Base-by-base conservation (phyloP, 1,140 invertebrate genomes). In the Ectropis grisescens region DNA sequence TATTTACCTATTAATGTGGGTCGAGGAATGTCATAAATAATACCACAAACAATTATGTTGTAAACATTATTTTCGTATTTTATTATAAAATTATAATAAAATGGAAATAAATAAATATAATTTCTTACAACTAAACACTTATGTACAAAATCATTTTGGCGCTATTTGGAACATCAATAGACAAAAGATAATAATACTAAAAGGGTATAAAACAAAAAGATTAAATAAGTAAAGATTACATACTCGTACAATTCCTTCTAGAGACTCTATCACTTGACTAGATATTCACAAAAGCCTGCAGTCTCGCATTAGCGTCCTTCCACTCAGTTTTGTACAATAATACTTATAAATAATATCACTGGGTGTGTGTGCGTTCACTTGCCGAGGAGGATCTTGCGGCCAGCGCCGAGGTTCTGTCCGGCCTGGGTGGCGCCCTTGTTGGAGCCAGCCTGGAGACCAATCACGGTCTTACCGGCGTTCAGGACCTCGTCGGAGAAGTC, bases 361-460 rank as follows among this genome's bases (percentile, higher is more conserved):
- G 66, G 48, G 33, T 46, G 34, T 31, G 42, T 30, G 28, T 24
- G 30, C 41, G 42, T 68, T 89, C 88, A 94, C 87, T 95, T 94
- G 84, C 92, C 92, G 56, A 94, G 86, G 47, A 95, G 84, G 78
- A 94, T 94, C 80, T 94, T 94, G 67, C 93, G 88, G 41, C 91
- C 91, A 49, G 96, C 97, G 33, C 97, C 97, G 37, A 98, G 89
- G 76, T 91, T 98, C 70, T 94, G 90, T 2, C 97, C 97, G 26
- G 93, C 89, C 82, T 97, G 95, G 27, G 93, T 93, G 44, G 95
- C 95, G 23, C 95, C 96, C 71, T 96, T 96, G 87, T 98, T 98
- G 55, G 88, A 90, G n/a, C 97, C 97, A 54, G 95, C 95, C 83
- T 98, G 97, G 8, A 98, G 88, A 56, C 95, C 95, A 58, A 98